Base-by-base conservation (phyloP, 1,140 invertebrate genomes). In the Procambarus virginalis region DNA sequence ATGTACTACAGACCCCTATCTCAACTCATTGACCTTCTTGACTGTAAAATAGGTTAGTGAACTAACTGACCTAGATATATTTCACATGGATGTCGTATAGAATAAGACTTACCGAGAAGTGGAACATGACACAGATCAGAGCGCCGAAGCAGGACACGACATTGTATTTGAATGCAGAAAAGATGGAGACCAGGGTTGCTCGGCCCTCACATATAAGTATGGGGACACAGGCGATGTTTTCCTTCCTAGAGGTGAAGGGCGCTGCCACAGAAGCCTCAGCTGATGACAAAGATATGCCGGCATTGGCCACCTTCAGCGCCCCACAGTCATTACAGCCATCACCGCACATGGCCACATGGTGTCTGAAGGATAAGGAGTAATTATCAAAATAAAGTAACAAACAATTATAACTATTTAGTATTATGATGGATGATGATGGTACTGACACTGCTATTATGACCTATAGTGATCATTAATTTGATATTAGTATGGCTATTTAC, bases 251-350 rank as follows among this genome's bases (percentile, higher is more conserved):
- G 6, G 95, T 96, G 93, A 96, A 96, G 20, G 95, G 95, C 46
- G 95, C 95, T 8, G 95, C 95, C 45, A 96, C 95, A 2, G 95
- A 95, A 0, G 95, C 95, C 92, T 95, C 95, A 5, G 94, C 93
- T 85, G 95, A 94, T 45, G 94, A 94, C 86, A 95, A 92, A 4
- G 95, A 95, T 46, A 95, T 94, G 3, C 95, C 95, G 14, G 94
- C 94, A 93, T 95, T 94, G 45, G 95, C 95, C 55, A 94, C 93
- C 92, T 95, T 95, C 88, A 95, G 91, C 14, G 95, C 95, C 60
- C 95, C 95, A 93, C 95, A 95, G 92, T 96, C 95, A 93, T 96
- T 96, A 6, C 95, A 95, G 49, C 95, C 95, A 93, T 96, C 95
- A 55, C 95, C 95, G 93, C 95, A 96, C 95, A 96, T 96, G 3